Evolutionary conservation across 2,888 invertebrate species (phyloP).

Genomic region (Dorcus hopei): DNA sequence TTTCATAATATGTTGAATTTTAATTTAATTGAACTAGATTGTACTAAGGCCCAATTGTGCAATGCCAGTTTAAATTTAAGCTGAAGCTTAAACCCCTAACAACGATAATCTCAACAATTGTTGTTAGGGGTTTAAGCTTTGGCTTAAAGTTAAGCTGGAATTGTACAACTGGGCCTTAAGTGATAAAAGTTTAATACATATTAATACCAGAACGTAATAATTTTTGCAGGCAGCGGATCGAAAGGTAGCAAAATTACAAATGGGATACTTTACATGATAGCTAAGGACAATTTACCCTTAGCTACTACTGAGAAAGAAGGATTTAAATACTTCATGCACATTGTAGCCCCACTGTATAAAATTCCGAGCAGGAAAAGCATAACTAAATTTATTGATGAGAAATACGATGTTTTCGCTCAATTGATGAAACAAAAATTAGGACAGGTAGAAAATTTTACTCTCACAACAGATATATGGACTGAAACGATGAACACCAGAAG

Average conservation of each 20-base stretch:
- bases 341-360: background rate
- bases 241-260: constrained; percentile 18
- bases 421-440: constrained; percentile 16
- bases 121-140: no score
- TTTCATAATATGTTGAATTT: no score
- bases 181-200: no score
- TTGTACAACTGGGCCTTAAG: no score
- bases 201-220: background rate
- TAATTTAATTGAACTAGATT: no score
- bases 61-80: no score
- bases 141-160: no score
- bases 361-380: no score
- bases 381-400: constrained; percentile 13
- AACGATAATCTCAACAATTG: no score
- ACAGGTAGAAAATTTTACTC: constrained; percentile 10
- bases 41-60: no score
- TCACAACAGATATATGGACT: constrained; percentile 27
- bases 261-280: constrained; percentile 22
- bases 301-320: constrained; percentile 21
- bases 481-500: constrained; percentile 23
- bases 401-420: constrained; percentile 14
- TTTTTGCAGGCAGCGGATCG: constrained; percentile 9
- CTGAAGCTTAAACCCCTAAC: no score
- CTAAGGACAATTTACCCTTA: constrained; percentile 21
- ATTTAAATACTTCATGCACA: constrained; percentile 9